Evolutionary conservation across 2,888 invertebrate genomes (phyloP), one percentile per base, ranked within the genome.

Genomic region (Lucinisca nassula): DNA sequence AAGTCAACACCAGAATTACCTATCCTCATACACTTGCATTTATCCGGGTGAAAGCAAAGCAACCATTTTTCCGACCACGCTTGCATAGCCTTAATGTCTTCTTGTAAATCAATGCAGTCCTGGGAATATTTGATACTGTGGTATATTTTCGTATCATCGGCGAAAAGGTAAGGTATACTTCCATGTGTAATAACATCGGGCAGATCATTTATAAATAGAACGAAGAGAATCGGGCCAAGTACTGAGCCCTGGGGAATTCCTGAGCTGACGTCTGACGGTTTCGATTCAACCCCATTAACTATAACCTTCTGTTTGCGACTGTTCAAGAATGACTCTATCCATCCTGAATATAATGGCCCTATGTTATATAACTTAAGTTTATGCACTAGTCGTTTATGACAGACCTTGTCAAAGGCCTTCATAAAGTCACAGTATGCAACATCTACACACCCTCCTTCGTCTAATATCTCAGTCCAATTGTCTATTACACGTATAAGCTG

Each of bases 371-470:
- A n/a, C 55, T 55, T 55, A 8, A 55, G 10, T 61, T 24, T 61
- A 61, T 61, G 61, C 32, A 61, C 61, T 30, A 61, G 21, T 24
- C 61, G 24, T 17, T 61, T 61, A 30, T 61, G 61, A 30, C 32
- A 61, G 17, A 61, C 61, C 61, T 24, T 61, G 17, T 61, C 61
- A 61, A 61, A 61, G 8, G 61, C 61, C 61, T 61, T 27, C 61
- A 61, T 61, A 61, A 61, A 61, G 27, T 61, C 61, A 61, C 61
- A 61, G n/a, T n/a, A n/a, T n/a, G n/a, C n/a, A n/a, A n/a, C n/a
- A n/a, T n/a, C n/a, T n/a, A n/a, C n/a, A n/a, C n/a, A n/a, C n/a
- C n/a, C n/a, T n/a, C n/a, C n/a, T n/a, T n/a, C n/a, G n/a, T n/a
- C n/a, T n/a, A n/a, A n/a, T n/a, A n/a, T n/a, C n/a, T n/a, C n/a